Base-by-base conservation (phyloP, 1,140 invertebrate species). In the Eciton burchellii region DNA sequence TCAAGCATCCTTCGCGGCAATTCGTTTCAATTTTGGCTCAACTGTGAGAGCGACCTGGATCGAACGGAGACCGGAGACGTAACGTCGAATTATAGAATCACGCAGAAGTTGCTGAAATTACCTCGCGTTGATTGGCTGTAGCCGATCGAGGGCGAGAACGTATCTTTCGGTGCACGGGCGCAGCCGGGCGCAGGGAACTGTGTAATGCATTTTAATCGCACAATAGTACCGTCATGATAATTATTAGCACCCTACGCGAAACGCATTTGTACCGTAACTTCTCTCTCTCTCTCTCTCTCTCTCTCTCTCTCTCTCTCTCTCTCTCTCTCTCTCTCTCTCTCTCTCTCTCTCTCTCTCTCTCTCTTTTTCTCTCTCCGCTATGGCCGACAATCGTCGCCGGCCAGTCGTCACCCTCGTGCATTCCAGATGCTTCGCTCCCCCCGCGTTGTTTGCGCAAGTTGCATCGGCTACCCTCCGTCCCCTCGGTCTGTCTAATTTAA, bases 401-500 rank as follows among this genome's bases (percentile, higher is more conserved):
- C 29, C 43, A 29, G 47, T 35, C 35, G 71, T 87, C 86, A 70
- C 74, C 73, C 85, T 56, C 49, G 26, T 68, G 65, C 87, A 84
- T 77, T 84, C 65, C 83, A 57, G 57, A 77, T 86, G 83, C 65
- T 86, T 81, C 21, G 24, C 21, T 24, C 26, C 16, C 43, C 35
- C 11, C 54, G 54, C 24, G 62, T 49, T 86, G 65, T 35, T 63
- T 63, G 59, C 45, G 63, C 47, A 79, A 63, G 43, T 85, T 19
- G 71, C 59, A 60, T 85, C 66, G 21, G 43, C 52, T 47, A 29
- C 56, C 81, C 41, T 65, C 62, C 56, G 45, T 66, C 74, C 87
- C 84, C 72, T 84, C 74, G 21, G 57, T 35, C 35, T 70, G 68
- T 59, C 82, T 89, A 87, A 89, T 89, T 89, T 87, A 89, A 89